Evolutionary conservation across 1,140 invertebrate species (phyloP).

Genomic region (Leptonema lineaticorne): DNA sequence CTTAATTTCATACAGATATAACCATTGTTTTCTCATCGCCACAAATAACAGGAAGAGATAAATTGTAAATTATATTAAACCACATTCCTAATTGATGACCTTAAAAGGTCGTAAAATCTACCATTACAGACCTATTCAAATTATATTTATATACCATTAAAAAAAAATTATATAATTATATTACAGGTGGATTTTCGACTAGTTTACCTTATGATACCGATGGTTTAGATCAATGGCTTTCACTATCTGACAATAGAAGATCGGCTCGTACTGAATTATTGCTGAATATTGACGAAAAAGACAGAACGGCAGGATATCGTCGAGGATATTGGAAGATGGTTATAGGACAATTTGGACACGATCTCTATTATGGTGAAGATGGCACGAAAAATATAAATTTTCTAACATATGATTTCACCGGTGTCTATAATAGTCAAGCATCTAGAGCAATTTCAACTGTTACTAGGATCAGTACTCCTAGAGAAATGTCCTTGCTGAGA

Average conservation of each 20-base stretch:
- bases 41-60: no score
- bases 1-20: no score
- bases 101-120: no score
- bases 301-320: constrained; percentile 68
- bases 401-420: constrained; percentile 27
- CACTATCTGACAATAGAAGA: constrained; percentile 60
- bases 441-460: constrained; percentile 29
- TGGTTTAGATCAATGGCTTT: constrained; percentile 76
- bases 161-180: no score
- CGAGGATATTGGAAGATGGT: constrained; percentile 76
- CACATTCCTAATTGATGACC: no score
- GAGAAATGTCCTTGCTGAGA: constrained; percentile 32
- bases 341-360: constrained; percentile 24
- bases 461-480: constrained; percentile 7
- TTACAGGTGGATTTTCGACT: constrained; percentile 30
- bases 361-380: constrained; percentile 36
- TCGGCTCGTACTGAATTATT: constrained; percentile 69
- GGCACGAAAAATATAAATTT: constrained; percentile 25
- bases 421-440: constrained; percentile 23
- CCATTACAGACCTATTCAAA: no score
- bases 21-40: no score
- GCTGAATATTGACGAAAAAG: constrained; percentile 87
- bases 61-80: no score
- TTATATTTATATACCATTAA: no score
- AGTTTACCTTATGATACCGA: constrained; percentile 55